phyloP scores from a whole-genome alignment of 2,797 vertebrate species.

The Lacerta viridis region DNA sequence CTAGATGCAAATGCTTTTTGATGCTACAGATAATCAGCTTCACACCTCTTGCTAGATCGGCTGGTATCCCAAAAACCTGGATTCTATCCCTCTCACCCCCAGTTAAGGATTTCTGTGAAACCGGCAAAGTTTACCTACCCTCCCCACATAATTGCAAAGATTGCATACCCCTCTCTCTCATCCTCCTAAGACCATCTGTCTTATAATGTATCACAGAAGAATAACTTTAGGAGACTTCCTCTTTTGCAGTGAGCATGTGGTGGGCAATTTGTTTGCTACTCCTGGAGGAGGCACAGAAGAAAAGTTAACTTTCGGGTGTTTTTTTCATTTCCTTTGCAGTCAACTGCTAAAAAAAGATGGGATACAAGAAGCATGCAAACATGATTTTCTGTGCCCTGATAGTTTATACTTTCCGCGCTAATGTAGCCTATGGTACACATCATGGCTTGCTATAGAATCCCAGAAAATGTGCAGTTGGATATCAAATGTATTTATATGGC shows the following conservation, averaged over 20 bases:
- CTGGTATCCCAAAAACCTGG: neutral
- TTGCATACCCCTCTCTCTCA: neutral
- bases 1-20: neutral
- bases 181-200: neutral
- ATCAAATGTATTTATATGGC: neutral
- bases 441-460: neutral
- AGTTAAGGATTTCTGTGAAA: neutral
- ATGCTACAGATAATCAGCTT: too few relatives aligned
- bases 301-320: too few relatives aligned
- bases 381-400: neutral
- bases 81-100: neutral
- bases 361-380: neutral
- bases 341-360: neutral
- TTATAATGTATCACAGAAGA: neutral
- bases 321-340: neutral
- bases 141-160: neutral
- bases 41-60: neutral
- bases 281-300: too few relatives aligned
- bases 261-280: neutral
- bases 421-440: neutral
- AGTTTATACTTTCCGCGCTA: neutral
- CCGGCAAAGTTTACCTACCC: neutral
- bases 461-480: neutral
- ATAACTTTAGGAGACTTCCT: neutral
- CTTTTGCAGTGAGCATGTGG: neutral